Evolutionary conservation across 2,797 vertebrate species (phyloP).

Genomic region (Sebastes diploproa): DNA sequence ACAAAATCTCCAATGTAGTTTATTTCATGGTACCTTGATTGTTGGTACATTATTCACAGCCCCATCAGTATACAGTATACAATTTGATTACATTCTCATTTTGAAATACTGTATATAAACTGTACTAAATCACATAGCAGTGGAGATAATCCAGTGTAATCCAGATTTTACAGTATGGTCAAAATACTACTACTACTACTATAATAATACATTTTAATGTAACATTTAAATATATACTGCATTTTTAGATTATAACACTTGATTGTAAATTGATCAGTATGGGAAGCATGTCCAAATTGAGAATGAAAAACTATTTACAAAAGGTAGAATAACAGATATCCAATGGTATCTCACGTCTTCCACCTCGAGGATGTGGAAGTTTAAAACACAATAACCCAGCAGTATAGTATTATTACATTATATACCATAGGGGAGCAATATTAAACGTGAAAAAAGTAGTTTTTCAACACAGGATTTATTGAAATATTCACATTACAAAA

Average conservation of each 20-base stretch:
- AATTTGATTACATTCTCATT: neutral
- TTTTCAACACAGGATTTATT: constrained; percentile 4
- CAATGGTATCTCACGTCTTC: neutral
- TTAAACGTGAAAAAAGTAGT: neutral
- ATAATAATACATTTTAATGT: no score
- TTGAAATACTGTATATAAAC: neutral
- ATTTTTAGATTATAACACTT: neutral
- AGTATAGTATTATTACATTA: neutral
- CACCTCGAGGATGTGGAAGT: neutral
- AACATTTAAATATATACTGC: neutral
- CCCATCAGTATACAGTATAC: neutral
- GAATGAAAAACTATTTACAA: neutral
- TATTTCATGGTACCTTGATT: neutral
- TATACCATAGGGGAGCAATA: neutral
- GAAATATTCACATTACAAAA: neutral
- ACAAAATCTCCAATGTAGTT: neutral
- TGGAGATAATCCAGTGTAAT: neutral
- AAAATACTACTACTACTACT: neutral
- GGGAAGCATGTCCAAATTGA: neutral
- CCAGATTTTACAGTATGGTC: neutral
- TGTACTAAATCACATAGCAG: neutral
- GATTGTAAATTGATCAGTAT: neutral
- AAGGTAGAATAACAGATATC: neutral
- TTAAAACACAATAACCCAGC: neutral
- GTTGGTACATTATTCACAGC: neutral